Conservation (phyloP, 2,797 vertebrate genomes). For the Syngnathus rostellatus region DNA sequence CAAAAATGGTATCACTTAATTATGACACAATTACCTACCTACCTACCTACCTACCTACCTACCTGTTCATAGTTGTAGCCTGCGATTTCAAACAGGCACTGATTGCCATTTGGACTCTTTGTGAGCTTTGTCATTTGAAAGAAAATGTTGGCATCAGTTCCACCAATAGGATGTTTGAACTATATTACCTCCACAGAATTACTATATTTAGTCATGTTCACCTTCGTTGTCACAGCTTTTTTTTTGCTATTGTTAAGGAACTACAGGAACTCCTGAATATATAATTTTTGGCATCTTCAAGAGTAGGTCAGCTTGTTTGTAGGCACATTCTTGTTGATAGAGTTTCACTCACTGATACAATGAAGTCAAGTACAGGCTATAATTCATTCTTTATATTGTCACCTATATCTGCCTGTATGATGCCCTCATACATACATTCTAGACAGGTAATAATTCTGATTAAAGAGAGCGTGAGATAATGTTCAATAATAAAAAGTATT, state of each 20-base stretch:
- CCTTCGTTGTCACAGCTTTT: neutral
- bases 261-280: slow-evolving; percentile 4
- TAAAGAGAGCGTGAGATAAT: slow-evolving; percentile 58
- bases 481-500: slow-evolving; percentile 73
- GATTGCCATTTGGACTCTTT: neutral
- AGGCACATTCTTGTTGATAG: slow-evolving; percentile 31
- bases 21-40: too few species aligned
- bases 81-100: neutral
- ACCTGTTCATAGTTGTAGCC: neutral
- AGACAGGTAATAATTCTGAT: slow-evolving; percentile 66
- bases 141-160: neutral
- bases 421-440: slow-evolving; percentile 34
- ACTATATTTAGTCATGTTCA: neutral
- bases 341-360: slow-evolving; percentile 16
- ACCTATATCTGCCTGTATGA: slow-evolving; percentile 29
- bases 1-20: too few species aligned
- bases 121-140: neutral
- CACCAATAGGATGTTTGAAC: neutral
- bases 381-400: slow-evolving; percentile 29
- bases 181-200: neutral
- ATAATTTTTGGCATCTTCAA: slow-evolving; percentile 30
- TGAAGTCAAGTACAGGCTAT: slow-evolving; percentile 27
- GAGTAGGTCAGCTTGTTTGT: slow-evolving; percentile 47
- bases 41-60: too few species aligned
- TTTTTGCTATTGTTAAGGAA: neutral